These are phyloP conservation scores for Eupsittula cactorum DNA, from an alignment of 2,113 vertebrate genomes.

Conservation along the genomic window DNA sequence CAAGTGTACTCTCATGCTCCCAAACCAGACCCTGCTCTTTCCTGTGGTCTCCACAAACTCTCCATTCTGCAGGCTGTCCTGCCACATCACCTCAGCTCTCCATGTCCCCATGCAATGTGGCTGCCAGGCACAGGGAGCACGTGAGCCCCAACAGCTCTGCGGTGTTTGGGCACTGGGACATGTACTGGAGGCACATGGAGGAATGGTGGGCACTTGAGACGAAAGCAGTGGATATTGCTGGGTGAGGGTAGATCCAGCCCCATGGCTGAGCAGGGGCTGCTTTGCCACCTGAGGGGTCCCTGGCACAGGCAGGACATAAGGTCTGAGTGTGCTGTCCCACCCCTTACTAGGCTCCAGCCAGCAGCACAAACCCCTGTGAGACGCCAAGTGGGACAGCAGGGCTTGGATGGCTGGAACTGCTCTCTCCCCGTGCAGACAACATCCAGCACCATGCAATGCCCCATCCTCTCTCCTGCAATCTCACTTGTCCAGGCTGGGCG, in stretches of 20 bases:
- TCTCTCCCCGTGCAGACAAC: neutral
- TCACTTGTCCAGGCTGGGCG: neutral
- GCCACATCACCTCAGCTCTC: neutral
- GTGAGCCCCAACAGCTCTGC: rapidly evolving
- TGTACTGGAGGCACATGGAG: neutral
- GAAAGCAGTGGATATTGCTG: neutral
- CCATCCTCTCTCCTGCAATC: neutral
- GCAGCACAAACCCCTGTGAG: neutral
- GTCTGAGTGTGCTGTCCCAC: neutral
- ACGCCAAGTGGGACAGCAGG: neutral
- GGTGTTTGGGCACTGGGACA: neutral
- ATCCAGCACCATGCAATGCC: rapidly evolving
- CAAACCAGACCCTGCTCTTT: neutral
- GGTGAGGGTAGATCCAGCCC: neutral
- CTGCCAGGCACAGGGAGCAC: neutral
- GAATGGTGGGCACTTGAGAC: neutral
- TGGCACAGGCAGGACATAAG: neutral
- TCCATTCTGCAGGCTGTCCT: neutral
- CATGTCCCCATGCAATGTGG: neutral
- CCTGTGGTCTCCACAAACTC: neutral
- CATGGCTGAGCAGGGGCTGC: neutral
- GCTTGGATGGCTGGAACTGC: neutral
- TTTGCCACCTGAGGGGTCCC: neutral
- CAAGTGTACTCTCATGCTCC: rapidly evolving
- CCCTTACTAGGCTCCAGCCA: neutral